Base-by-base conservation (phyloP, 1,140 invertebrate species). In the Idris sp. region DNA sequence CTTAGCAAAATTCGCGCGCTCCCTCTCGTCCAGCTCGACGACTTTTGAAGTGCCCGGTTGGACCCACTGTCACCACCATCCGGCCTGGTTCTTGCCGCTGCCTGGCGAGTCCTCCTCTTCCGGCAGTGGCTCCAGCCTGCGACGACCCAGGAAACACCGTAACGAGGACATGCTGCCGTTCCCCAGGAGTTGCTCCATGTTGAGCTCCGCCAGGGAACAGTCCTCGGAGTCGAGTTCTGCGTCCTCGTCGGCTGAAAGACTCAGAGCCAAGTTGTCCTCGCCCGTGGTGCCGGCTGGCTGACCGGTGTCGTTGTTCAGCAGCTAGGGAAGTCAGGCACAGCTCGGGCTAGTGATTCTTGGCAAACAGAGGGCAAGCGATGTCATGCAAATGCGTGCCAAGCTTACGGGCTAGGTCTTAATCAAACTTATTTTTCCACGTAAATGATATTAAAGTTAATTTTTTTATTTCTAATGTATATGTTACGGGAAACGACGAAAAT, bases 41-140 rank as follows among this genome's bases (percentile, higher is more conserved):
- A 69, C 74, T 46, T 62, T 76, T 36, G 79, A 80, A 46, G 76
- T 75, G 67, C 79, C 61, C 46, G 81, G 65, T 40, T 79, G 78
- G 64, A 83, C 84, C 84, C 85, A 73, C 76, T 86, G 86, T 87
- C 86, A 87, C 86, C 86, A 87, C 86, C 86, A 87, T 56, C 86
- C 85, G 6, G 83, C 82, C 36, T 86, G 82, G 10, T 82, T 77
- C 43, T 85, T 86, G 2, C 80, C 81, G 28, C 82, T 84, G 0
- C 79, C 82, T 0, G 83, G 77, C 11, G 84, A 84, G 15, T 87
- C 86, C 14, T 88, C 87, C 46, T 88, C 87, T 16, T 88, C 86
- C 0, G 81, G 85, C 0, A 88, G 68, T 4, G 87, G 87, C 22
- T 88, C 87, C 14, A 88, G 67, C 11, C 86, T 59, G 3, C 83